phyloP scores from a whole-genome alignment of 2,113 vertebrate genomes.

The Nycticryphes semicollaris region DNA sequence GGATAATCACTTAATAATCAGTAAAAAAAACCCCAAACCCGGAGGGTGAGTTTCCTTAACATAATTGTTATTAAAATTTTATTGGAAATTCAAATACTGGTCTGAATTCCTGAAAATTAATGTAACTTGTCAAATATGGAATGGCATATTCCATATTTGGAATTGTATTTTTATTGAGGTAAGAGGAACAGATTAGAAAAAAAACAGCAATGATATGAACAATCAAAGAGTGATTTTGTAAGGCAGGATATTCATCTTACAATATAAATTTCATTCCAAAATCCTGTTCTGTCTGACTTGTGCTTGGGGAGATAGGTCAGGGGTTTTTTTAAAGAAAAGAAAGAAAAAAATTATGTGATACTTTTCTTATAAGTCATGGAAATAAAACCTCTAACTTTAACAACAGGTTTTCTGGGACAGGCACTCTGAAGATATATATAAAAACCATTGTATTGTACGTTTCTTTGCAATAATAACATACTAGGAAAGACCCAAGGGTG shows the following conservation, averaged over 20 bases:
- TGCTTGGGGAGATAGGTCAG: accelerated
- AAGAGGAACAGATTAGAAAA: background rate
- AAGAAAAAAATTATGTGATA: background rate
- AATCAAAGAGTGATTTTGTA: background rate
- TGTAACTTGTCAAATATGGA: background rate
- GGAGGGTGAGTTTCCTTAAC: background rate
- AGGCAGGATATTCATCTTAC: background rate
- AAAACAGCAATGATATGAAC: background rate
- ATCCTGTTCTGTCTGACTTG: background rate
- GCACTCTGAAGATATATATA: background rate
- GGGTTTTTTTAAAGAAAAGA: background rate
- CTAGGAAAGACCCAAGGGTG: background rate
- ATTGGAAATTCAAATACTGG: background rate
- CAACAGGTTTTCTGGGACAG: background rate
- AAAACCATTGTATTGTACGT: background rate
- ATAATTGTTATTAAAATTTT: background rate
- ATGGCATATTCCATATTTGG: background rate
- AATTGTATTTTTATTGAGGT: background rate
- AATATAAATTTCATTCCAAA: background rate
- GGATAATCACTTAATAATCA: background rate
- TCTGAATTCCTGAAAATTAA: background rate
- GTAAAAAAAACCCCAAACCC: too few species aligned
- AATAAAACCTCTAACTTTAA: background rate
- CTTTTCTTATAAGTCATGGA: background rate
- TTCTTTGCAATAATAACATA: background rate